Conservation (phyloP, 1,140 invertebrate species). For the Leptinotarsa defecta region DNA sequence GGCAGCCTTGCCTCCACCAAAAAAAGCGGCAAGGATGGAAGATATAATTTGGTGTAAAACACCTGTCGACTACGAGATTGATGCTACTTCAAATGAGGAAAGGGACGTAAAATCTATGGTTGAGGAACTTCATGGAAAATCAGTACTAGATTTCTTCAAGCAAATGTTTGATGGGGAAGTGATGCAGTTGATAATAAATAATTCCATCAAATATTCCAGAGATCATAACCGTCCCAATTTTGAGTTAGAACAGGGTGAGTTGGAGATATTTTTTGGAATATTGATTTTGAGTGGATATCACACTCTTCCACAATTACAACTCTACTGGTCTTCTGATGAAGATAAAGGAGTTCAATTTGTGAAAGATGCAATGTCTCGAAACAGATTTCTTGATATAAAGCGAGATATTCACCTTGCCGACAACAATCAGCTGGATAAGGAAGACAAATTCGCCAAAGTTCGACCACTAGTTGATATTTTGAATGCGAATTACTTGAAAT, state of each 20-base stretch:
- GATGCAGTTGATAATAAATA: no score
- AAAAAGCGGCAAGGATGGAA: no score
- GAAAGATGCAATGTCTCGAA: slow-evolving; percentile 32
- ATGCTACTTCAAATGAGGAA: no score
- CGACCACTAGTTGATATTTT: slow-evolving; percentile 37
- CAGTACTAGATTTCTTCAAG: no score
- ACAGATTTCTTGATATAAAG: slow-evolving; percentile 32
- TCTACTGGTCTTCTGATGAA: slow-evolving; percentile 34
- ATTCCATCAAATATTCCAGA: no score
- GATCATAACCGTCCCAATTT: slow-evolving; percentile 28
- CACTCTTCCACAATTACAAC: slow-evolving; percentile 24
- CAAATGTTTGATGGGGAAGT: no score
- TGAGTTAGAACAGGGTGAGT: background rate
- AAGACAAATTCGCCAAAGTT: no score
- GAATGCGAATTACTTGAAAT: slow-evolving; percentile 54
- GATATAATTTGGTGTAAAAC: no score
- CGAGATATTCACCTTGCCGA: slow-evolving; percentile 41
- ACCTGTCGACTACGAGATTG: no score
- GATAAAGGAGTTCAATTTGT: slow-evolving; percentile 31
- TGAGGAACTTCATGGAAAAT: no score
- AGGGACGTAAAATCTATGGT: no score
- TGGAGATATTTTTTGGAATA: slow-evolving; percentile 28
- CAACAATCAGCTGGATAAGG: slow-evolving; percentile 45
- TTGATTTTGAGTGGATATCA: slow-evolving; percentile 31
- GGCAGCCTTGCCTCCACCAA: no score